Evolutionary conservation across 1,140 invertebrate species (phyloP).

Genomic region (Eumeta japonica): DNA sequence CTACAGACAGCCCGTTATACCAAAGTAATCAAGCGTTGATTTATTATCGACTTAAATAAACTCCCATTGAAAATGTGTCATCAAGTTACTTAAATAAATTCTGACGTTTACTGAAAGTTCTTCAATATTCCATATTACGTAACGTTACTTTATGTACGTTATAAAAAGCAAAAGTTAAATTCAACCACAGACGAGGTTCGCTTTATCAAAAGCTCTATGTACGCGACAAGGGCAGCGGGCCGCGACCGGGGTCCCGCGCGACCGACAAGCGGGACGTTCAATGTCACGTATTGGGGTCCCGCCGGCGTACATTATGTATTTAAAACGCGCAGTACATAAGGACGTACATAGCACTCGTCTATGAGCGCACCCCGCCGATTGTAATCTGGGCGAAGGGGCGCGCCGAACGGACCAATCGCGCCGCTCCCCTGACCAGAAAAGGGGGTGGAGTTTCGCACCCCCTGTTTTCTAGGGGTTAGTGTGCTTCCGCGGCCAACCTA

Average conservation of each 20-base stretch:
- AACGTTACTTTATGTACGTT: no score
- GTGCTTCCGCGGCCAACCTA: slow-evolving; percentile 56
- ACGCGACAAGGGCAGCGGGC: no score
- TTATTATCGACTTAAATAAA: no score
- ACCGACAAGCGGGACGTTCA: slow-evolving; percentile 16
- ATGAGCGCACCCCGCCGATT: slow-evolving; percentile 56
- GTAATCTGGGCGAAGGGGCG: slow-evolving; percentile 52
- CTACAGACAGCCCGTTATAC: no score
- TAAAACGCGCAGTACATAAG: slow-evolving; percentile 34
- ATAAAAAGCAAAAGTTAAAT: no score
- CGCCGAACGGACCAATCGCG: slow-evolving; percentile 46
- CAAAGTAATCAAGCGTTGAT: no score
- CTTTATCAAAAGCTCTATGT: no score
- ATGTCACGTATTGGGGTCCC: slow-evolving; percentile 42
- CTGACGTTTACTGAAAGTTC: no score
- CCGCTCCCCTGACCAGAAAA: slow-evolving; percentile 54
- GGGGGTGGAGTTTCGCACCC: slow-evolving; percentile 55
- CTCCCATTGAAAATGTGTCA: no score
- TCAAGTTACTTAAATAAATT: no score
- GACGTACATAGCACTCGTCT: slow-evolving; percentile 50
- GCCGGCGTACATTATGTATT: slow-evolving; percentile 25
- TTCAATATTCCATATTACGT: no score
- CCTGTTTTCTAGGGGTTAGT: slow-evolving; percentile 58
- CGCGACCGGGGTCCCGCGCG: background rate
- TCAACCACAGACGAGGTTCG: no score